phyloP scores from a whole-genome alignment of 2,888 invertebrate species.

The Macrosiphum euphorbiae region DNA sequence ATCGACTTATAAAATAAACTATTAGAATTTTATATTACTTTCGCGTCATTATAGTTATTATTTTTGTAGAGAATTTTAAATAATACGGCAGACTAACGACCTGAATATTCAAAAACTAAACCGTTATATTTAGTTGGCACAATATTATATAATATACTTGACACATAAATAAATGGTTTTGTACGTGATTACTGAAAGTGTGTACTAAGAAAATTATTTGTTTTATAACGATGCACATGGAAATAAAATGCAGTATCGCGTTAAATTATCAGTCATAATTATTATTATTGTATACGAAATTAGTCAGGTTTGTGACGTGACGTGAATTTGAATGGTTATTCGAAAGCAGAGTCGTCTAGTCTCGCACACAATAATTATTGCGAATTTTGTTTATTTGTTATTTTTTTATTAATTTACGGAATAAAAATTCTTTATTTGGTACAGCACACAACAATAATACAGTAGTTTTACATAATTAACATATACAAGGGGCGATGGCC shows the following conservation, averaged over 20 bases:
- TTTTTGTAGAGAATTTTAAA: not conserved
- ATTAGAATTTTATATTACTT: not conserved
- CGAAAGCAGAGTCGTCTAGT: not conserved
- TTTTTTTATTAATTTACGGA: too few relatives aligned
- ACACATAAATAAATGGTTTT: not conserved
- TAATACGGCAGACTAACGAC: not conserved
- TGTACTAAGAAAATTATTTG: not conserved
- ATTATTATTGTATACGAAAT: not conserved
- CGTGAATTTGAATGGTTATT: not conserved
- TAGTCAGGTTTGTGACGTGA: not conserved
- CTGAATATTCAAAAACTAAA: not conserved
- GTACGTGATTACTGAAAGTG: not conserved
- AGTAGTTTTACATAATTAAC: too few relatives aligned
- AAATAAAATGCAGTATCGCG: not conserved
- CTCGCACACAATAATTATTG: not conserved
- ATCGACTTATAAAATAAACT: not conserved
- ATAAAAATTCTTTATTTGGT: too few relatives aligned
- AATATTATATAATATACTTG: not conserved
- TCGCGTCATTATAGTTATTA: not conserved
- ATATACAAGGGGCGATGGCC: too few relatives aligned
- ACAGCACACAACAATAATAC: too few relatives aligned
- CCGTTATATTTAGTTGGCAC: not conserved
- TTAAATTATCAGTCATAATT: not conserved
- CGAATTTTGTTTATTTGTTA: too few relatives aligned
- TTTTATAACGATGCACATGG: not conserved